These are phyloP conservation scores for Danaus melanippus DNA, from an alignment of 1,140 invertebrate species.

Conservation along the genomic window DNA sequence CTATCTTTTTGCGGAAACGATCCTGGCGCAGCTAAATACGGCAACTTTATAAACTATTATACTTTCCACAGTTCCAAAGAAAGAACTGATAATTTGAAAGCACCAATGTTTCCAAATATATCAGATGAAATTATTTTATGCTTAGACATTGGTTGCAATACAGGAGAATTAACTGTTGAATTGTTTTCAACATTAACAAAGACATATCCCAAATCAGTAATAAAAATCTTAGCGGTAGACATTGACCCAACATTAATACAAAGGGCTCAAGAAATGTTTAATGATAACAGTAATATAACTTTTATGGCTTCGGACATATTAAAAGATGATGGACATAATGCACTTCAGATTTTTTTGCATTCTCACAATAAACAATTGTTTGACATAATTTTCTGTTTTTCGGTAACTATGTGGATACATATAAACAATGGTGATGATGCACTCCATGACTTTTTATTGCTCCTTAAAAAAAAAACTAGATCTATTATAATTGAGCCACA, in stretches of 20 bases:
- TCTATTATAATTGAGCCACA: constrained; percentile 85
- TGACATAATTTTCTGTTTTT: constrained; percentile 84
- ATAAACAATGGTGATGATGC: constrained; percentile 84
- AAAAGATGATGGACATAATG: constrained; percentile 47
- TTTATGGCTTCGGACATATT: constrained; percentile 78
- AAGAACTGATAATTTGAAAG: constrained; percentile 76
- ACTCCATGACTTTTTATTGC: constrained; percentile 74
- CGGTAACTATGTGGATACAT: constrained; percentile 91
- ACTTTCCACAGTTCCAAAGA: constrained; percentile 81
- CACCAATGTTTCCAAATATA: constrained; percentile 71
- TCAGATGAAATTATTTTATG: constrained; percentile 64
- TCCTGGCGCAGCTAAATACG: constrained; percentile 82
- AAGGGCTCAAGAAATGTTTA: constrained; percentile 73
- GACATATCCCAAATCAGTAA: constrained; percentile 46
- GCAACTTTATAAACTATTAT: constrained; percentile 92
- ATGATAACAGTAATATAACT: constrained; percentile 59
- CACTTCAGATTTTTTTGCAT: constrained; percentile 56
- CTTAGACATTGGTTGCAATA: constrained; percentile 87
- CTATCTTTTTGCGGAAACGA: constrained; percentile 65
- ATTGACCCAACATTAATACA: constrained; percentile 80
- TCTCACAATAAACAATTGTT: constrained; percentile 70
- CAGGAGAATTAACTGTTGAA: constrained; percentile 78
- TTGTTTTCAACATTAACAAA: constrained; percentile 73
- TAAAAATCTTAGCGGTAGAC: constrained; percentile 80
- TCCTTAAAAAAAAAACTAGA: constrained; percentile 69